These are phyloP conservation scores for Syrphus vitripennis DNA, from an alignment of 2,888 invertebrate genomes.

Conservation along the genomic window DNA sequence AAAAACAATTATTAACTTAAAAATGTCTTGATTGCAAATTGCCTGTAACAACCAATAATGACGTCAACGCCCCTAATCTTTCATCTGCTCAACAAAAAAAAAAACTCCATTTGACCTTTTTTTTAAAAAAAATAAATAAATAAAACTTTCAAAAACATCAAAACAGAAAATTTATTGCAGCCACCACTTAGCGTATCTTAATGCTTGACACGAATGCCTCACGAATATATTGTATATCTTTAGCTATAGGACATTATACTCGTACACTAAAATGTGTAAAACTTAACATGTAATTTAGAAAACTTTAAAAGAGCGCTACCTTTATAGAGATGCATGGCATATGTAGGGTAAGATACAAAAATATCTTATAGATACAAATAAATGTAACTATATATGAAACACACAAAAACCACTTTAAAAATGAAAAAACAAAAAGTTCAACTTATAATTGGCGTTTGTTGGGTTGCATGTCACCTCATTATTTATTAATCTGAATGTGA, in stretches of 20 bases:
- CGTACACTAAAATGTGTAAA: constrained; percentile 11
- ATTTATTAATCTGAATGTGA: constrained; percentile 55
- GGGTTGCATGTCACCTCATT: constrained; percentile 60
- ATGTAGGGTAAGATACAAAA: background rate
- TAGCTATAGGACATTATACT: no score
- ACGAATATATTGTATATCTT: background rate
- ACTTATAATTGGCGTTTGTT: constrained; percentile 53
- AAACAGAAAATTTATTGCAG: constrained; percentile 17
- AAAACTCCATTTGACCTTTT: constrained; percentile 12
- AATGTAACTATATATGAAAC: background rate
- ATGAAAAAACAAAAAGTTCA: constrained; percentile 9
- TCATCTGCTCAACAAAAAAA: background rate
- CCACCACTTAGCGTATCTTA: constrained; percentile 43
- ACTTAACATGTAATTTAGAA: constrained; percentile 13
- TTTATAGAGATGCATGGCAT: background rate
- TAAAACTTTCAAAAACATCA: constrained; percentile 29
- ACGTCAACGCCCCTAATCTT: background rate
- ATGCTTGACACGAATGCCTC: constrained; percentile 49
- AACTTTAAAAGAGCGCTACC: background rate
- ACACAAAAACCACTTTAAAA: constrained; percentile 28
- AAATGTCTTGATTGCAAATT: background rate
- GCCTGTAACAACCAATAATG: background rate
- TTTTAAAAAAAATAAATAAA: background rate
- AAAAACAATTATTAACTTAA: background rate
- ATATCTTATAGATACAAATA: constrained; percentile 3